phyloP scores from a whole-genome alignment of 92 coral and sea anemone species.

The Virgularia gustaviana region DNA sequence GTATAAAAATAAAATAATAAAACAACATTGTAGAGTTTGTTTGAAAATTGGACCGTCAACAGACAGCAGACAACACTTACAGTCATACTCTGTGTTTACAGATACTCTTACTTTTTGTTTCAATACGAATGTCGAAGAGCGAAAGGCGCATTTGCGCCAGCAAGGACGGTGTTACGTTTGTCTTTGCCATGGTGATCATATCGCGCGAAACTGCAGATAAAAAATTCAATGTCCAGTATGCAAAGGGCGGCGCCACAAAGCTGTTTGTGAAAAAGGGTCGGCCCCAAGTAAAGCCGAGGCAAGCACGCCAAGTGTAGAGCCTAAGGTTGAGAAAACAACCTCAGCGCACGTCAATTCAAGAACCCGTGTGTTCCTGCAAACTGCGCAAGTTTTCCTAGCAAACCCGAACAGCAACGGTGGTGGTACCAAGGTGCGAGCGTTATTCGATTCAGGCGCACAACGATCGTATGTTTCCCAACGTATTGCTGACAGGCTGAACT shows the following conservation, averaged over 20 bases:
- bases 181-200: not conserved
- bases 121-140: not conserved
- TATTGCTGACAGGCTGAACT: conserved; percentile 13
- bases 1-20: too few species aligned
- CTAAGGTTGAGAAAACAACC: too few species aligned
- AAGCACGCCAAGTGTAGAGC: not conserved
- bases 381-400: not conserved
- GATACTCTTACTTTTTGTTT: too few species aligned
- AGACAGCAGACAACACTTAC: too few species aligned
- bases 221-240: conserved; percentile 19
- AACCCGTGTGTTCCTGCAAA: not conserved
- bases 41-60: too few species aligned
- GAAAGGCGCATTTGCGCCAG: not conserved
- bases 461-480: conserved; percentile 23
- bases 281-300: not conserved
- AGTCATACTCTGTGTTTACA: too few species aligned
- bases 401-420: not conserved
- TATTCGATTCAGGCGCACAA: conserved; percentile 24
- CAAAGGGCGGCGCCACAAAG: conserved; percentile 18
- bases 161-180: not conserved
- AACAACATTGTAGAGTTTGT: too few species aligned
- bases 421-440: not conserved
- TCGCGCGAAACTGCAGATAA: not conserved
- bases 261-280: not conserved
- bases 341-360: not conserved